Evolutionary conservation across 64 coral and sea anemone species (phyloP).

Genomic region (Acropora yongei): DNA sequence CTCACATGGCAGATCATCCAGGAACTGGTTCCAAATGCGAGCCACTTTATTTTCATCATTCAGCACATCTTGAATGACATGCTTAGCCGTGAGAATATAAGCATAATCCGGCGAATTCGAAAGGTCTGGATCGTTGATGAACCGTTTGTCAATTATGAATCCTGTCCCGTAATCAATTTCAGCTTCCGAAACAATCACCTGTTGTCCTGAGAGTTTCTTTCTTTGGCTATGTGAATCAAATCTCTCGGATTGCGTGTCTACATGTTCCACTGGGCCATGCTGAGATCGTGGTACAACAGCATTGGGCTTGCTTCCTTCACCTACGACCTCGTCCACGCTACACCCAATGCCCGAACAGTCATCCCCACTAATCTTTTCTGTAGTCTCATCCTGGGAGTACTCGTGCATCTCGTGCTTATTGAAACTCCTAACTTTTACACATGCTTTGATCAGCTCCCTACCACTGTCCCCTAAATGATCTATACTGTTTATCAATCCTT

Average conservation of each 20-base stretch:
- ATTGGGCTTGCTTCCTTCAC: neutral
- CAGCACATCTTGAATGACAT: neutral
- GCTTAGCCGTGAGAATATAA: neutral
- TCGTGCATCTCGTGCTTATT: neutral
- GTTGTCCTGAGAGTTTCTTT: neutral
- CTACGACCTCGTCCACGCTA: neutral
- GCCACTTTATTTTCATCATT: neutral
- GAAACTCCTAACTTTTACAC: neutral
- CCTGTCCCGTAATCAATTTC: slow-evolving; percentile 16
- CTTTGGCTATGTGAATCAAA: too few relatives aligned
- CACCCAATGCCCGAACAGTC: neutral
- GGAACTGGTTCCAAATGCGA: neutral
- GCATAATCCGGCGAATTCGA: too few relatives aligned
- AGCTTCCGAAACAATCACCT: neutral
- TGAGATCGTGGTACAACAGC: neutral
- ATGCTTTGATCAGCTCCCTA: neutral
- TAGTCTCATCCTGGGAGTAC: too few relatives aligned
- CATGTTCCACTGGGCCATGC: too few relatives aligned
- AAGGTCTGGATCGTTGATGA: neutral
- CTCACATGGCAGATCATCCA: neutral
- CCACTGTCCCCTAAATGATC: neutral
- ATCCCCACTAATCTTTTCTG: neutral
- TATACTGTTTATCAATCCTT: neutral
- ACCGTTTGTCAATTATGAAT: neutral
- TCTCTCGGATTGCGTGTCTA: too few relatives aligned